Percentiles rank a stretch among this genome's conserved stretches.
phyloP scores from a whole-genome alignment of 2,113 vertebrate species.

The Todiramphus chloris region DNA sequence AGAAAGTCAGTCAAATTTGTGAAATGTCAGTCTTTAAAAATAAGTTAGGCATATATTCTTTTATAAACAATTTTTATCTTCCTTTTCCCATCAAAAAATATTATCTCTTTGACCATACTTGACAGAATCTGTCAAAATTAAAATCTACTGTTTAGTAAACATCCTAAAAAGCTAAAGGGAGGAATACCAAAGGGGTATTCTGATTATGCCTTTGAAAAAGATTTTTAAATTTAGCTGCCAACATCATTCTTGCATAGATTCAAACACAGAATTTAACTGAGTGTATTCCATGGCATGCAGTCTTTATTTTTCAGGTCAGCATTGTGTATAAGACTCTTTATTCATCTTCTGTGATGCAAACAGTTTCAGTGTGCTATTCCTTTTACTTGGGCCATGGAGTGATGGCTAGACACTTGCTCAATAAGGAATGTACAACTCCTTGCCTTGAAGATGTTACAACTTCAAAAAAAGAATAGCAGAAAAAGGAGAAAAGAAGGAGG shows the following conservation, averaged over 20 bases:
- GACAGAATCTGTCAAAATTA: not conserved
- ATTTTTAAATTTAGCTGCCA: not conserved
- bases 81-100: not conserved
- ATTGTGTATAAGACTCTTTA: not conserved
- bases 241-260: not conserved
- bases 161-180: not conserved
- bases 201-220: not conserved
- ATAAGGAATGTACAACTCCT: not conserved
- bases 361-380: not conserved
- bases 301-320: not conserved
- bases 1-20: not conserved
- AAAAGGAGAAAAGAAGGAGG: not conserved
- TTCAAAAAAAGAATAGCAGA: not conserved
- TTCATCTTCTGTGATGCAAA: not conserved
- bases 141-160: not conserved
- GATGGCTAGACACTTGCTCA: not conserved
- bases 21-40: not conserved
- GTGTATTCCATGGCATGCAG: not conserved
- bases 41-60: not conserved
- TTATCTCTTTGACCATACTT: not conserved
- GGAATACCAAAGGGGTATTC: not conserved
- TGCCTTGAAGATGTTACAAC: not conserved
- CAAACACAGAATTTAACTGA: not conserved
- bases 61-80: not conserved
- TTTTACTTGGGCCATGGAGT: not conserved